Base-by-base conservation (phyloP, 2,797 vertebrate genomes). In the Erpetoichthys calabaricus region DNA sequence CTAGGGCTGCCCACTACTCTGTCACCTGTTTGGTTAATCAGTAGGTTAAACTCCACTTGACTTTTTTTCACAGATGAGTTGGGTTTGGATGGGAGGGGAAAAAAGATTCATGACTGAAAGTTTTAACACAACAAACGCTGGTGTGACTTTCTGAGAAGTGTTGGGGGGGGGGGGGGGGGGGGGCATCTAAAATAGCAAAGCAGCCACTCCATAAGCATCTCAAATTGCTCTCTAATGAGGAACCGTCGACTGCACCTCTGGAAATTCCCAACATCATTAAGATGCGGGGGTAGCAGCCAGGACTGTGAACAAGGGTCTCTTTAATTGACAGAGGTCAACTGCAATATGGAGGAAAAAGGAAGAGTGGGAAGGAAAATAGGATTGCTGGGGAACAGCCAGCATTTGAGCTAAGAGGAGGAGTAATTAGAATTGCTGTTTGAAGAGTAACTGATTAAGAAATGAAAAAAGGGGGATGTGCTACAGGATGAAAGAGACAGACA, bases 401-500 rank as follows among this genome's bases (percentile, higher is more conserved):
- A 76, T 80, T 82, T 80, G 72, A 76, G 75, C 78, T 76, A 78
- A 84, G 77, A 65, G 69, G 74, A 80, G 78, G 72, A 79, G 81
- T 86, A 85, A 86, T 88, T 86, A 85, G 84, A 81, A 78, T 75
- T 75, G 76, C 73, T 85, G 82, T 86, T 86, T 88, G 86, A 86
- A 84, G 83, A 88, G 83, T 86, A 86, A 86, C 82, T 85, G 84
- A 86, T 88, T 86, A 84, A 84, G 83, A 85, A 82, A 83, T 74
- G 75, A 76, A 77, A 69, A 74, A 61, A 41, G 45, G 25, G 44
- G 45, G 50, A 60, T 44, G 25, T 55, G 5, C 45, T 8, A 45
- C 10, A 8, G 61, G 7, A 45, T 56, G 56, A 64, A 57, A 57
- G 42, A 8, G 53, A 67, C 62, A 68, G 68, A 60, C 58, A 66